Evolutionary conservation across 37 sponge, comb jelly and placozoan genomes (phyloP).

Genomic region (Diacarnus erythraeanus): DNA sequence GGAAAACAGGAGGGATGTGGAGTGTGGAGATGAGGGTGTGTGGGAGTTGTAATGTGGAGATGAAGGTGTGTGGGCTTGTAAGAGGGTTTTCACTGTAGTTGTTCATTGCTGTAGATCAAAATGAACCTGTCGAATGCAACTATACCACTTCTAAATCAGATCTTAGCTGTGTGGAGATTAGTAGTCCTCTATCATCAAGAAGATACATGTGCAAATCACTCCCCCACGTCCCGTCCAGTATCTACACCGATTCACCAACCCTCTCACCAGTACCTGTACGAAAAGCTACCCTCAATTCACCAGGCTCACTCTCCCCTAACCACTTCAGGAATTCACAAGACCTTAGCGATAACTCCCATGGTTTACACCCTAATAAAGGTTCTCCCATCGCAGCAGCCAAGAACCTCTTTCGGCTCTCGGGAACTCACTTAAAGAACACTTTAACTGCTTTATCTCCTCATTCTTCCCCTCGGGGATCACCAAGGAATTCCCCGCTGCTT

Average conservation of each 20-base stretch:
- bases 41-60: no score
- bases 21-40: no score
- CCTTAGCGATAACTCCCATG: background rate
- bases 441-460: background rate
- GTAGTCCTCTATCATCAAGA: no score
- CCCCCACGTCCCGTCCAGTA: background rate
- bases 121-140: no score
- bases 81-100: no score
- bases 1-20: no score
- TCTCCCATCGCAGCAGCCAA: conserved; percentile 5
- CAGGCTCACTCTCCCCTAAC: conserved; percentile 3
- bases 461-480: conserved; percentile 23
- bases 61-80: no score
- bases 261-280: no score
- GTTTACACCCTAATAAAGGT: background rate
- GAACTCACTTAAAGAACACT: conserved; percentile 10
- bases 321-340: background rate
- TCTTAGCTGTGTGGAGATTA: no score
- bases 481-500: conserved; percentile 15
- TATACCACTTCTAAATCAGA: no score
- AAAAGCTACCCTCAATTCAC: background rate
- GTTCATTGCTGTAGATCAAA: no score
- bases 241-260: background rate
- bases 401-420: conserved; percentile 27
- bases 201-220: background rate